These are phyloP conservation scores for Aplysina aerophoba DNA, from an alignment of 37 sponge, comb jelly and placozoan species.

Conservation along the genomic window DNA sequence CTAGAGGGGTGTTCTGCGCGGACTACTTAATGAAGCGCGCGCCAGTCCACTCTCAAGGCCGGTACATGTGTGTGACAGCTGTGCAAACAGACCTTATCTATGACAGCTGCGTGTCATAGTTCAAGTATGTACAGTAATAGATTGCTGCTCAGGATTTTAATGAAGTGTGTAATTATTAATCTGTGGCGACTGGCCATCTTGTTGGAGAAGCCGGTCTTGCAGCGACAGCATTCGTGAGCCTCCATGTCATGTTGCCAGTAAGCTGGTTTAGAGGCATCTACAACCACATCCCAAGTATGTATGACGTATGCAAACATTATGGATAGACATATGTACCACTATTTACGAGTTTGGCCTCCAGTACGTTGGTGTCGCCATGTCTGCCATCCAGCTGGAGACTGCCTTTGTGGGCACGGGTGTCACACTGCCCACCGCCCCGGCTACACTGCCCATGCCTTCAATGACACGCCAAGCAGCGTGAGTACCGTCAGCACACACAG, in stretches of 20 bases:
- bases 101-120: not conserved
- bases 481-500: slow-evolving; percentile 45
- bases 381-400: slow-evolving; percentile 83
- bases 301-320: too few species aligned
- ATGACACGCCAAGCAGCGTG: slow-evolving; percentile 63
- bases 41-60: slow-evolving; percentile 81
- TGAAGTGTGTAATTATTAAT: too few species aligned
- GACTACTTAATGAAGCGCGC: slow-evolving; percentile 55
- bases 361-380: slow-evolving; percentile 85
- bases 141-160: too few species aligned
- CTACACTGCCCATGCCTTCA: slow-evolving; percentile 70
- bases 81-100: slow-evolving; percentile 38
- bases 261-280: slow-evolving; percentile 85
- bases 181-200: slow-evolving; percentile 77
- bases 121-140: too few species aligned
- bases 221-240: slow-evolving; percentile 67
- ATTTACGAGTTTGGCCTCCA: slow-evolving; percentile 87
- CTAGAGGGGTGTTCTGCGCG: slow-evolving; percentile 91
- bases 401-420: slow-evolving; percentile 63
- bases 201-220: slow-evolving; percentile 48
- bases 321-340: slow-evolving; percentile 44
- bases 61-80: slow-evolving; percentile 87
- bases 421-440: slow-evolving; percentile 59
- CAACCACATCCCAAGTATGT: not conserved
- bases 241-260: slow-evolving; percentile 90